Percentiles rank a stretch among this genome's conserved stretches.
Conservation (phyloP, 1,140 invertebrate genomes). For the Cydia pomonella region DNA sequence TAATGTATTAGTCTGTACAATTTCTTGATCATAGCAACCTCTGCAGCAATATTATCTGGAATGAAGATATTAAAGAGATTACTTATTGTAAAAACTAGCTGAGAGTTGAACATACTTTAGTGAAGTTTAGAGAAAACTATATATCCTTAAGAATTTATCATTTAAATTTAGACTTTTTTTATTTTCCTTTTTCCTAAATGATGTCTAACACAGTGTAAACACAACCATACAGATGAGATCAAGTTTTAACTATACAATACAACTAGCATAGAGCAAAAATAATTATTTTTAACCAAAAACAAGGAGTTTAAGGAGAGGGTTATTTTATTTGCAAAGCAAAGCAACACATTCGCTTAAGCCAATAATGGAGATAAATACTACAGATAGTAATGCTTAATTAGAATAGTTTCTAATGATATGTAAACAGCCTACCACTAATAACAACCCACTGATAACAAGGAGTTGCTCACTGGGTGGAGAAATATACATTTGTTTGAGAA, state of each 20-base stretch:
- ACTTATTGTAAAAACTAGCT: not conserved
- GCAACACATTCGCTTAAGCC: slow-evolving; percentile 11
- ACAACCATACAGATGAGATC: too few relatives aligned
- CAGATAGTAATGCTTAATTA: not conserved
- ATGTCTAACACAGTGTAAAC: too few relatives aligned
- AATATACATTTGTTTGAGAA: too few relatives aligned
- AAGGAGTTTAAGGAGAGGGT: too few relatives aligned
- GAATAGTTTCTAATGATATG: not conserved
- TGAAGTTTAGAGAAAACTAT: not conserved
- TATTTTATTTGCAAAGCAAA: not conserved
- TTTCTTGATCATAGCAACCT: slow-evolving; percentile 27
- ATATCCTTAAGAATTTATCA: not conserved
- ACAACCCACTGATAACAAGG: not conserved
- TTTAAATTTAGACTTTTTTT: too few relatives aligned
- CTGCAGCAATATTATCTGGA: slow-evolving; percentile 21
- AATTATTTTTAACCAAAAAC: not conserved
- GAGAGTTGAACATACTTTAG: not conserved
- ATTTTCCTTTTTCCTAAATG: too few relatives aligned
- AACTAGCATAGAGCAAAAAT: not conserved
- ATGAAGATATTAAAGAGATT: not conserved
- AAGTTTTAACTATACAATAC: not conserved
- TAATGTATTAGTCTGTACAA: slow-evolving; percentile 16
- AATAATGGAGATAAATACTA: not conserved
- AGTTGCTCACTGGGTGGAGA: too few relatives aligned
- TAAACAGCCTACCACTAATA: not conserved